Evolutionary conservation across 2,888 invertebrate species (phyloP).

Genomic region (Palloptera scutellata): DNA sequence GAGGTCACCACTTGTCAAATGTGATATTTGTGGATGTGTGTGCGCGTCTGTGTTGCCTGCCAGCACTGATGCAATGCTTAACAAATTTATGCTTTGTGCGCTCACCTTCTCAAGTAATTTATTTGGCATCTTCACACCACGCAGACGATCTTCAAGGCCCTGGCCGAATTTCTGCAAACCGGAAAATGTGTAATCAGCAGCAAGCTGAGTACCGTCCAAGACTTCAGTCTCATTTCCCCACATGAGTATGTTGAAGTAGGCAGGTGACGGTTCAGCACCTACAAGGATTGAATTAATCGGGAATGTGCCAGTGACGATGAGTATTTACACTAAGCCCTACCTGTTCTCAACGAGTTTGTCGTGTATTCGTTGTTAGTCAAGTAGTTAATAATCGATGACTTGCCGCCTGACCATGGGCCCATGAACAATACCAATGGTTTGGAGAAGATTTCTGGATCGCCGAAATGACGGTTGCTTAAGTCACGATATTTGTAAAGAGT

Average conservation of each 20-base stretch:
- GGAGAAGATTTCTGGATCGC: slow-evolving; percentile 93
- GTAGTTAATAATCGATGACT: slow-evolving; percentile 93
- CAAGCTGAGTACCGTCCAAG: slow-evolving; percentile 89
- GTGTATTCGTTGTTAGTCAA: slow-evolving; percentile 87
- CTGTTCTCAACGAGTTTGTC: slow-evolving; percentile 83
- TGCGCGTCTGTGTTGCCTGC: slow-evolving; percentile 5
- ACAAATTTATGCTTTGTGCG: neutral
- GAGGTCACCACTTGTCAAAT: slow-evolving; percentile 16
- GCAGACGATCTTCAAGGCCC: slow-evolving; percentile 86
- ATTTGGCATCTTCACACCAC: slow-evolving; percentile 81
- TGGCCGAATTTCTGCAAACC: slow-evolving; percentile 95
- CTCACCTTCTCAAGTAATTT: slow-evolving; percentile 86
- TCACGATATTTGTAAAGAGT: slow-evolving; percentile 90
- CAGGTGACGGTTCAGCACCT: slow-evolving; percentile 95
- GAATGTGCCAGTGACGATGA: neutral
- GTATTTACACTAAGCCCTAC: slow-evolving; percentile 64
- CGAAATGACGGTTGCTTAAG: slow-evolving; percentile 89
- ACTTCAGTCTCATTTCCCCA: slow-evolving; percentile 86
- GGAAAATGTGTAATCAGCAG: slow-evolving; percentile 94
- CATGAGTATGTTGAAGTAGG: slow-evolving; percentile 91
- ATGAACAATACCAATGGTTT: slow-evolving; percentile 92
- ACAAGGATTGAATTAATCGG: neutral
- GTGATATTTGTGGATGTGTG: neutral
- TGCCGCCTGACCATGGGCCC: slow-evolving; percentile 97
- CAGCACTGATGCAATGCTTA: neutral